Base-by-base conservation (phyloP, 2,113 vertebrate genomes). In the Oenanthe melanoleuca region DNA sequence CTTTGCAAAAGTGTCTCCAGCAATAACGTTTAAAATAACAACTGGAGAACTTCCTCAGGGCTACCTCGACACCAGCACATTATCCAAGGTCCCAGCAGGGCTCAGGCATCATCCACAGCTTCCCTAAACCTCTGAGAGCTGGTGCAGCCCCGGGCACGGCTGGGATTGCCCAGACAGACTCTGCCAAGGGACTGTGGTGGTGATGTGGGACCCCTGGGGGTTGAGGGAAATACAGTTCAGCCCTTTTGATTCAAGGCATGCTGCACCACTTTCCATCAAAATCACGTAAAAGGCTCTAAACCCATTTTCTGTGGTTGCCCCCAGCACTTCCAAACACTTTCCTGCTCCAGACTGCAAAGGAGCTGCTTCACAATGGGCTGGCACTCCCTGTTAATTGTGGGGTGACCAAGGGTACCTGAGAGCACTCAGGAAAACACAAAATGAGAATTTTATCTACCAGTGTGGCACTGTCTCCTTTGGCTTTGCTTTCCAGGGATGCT, bases 1-100 rank as follows among this genome's bases (percentile, higher is more conserved):
- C 92, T 95, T 92, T 70, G 61, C 86, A 70, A 11, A 90, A 88
- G 64, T 21, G 47, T 80, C 75, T 88, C 78, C 63, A 25, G 72
- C 80, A 86, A 53, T 61, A n/a, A 34, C 4, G 59, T 56, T 88
- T 93, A 57, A 88, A 92, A 86, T 56, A 93, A 94, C 55, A 64
- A 40, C 19, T 8, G 44, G 38, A 87, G 59, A 63, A 73, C 80
- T 65, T 92, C 67, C 88, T 66, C 34, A 16, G 74, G 64, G 80
- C 71, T 90, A 45, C 67, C 34, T 83, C 47, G 28, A 37, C 50
- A 52, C 29, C 60, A 83, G 71, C 42, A 47, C 25, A 17, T 64
- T 42, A 55, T 19, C 38, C 45, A n/a, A 52, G 31, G 85, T 37
- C 81, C 50, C 8, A 1, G 42, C 22, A 64, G 3, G n/a, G 34